Percentiles rank a stretch among this genome's conserved stretches.
phyloP scores from a whole-genome alignment of 2,113 vertebrate genomes.

The Halichoerus grypus region DNA sequence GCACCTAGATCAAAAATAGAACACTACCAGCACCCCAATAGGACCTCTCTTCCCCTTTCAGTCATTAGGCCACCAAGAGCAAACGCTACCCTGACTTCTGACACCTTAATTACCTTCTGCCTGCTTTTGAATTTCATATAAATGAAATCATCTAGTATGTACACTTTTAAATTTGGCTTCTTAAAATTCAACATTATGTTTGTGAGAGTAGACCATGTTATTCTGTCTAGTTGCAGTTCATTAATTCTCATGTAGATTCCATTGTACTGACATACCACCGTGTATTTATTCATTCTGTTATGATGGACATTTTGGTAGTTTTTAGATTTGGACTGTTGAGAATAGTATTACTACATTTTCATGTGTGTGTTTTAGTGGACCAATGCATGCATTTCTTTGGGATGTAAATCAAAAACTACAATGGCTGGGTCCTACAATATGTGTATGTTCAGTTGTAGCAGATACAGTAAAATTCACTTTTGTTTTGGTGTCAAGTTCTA shows the following conservation, averaged over 20 bases:
- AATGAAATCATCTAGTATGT: neutral
- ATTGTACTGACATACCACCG: neutral
- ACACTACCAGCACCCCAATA: neutral
- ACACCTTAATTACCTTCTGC: neutral
- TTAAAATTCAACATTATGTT: conserved; percentile 51
- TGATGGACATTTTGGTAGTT: neutral
- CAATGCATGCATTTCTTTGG: neutral
- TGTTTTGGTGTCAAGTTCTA: neutral
- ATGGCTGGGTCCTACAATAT: neutral
- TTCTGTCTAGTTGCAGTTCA: neutral
- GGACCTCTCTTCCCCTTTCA: neutral
- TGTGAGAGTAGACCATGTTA: neutral
- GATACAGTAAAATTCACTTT: neutral
- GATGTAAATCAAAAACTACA: neutral
- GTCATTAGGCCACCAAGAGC: neutral
- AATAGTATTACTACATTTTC: conserved; percentile 3
- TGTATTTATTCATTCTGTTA: conserved; percentile 10
- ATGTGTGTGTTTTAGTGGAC: neutral
- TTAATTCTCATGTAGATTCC: neutral
- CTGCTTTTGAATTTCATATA: conserved; percentile 27
- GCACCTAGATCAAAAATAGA: conserved; percentile 11
- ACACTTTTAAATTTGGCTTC: neutral
- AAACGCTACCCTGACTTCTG: neutral
- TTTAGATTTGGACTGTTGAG: neutral
- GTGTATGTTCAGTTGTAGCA: neutral